phyloP scores from a whole-genome alignment of 2,888 invertebrate species.

The Craniophora ligustri region DNA sequence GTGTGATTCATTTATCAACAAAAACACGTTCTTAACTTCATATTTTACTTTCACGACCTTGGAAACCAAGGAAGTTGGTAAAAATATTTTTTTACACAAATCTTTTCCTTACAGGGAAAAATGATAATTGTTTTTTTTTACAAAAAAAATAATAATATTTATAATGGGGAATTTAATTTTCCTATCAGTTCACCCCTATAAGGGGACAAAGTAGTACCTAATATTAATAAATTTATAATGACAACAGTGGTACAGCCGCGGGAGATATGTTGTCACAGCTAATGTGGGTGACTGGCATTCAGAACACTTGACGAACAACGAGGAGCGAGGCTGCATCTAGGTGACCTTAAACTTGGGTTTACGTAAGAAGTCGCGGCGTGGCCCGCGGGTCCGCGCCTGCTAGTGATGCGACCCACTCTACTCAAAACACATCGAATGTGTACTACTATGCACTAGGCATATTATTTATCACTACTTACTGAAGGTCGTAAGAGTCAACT shows the following conservation, averaged over 20 bases:
- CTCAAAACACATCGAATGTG: conserved; percentile 22
- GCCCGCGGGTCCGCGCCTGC: conserved; percentile 51
- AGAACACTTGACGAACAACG: conserved; percentile 51
- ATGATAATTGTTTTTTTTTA: too few relatives aligned
- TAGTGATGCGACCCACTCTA: conserved; percentile 42
- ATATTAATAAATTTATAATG: conserved; percentile 31
- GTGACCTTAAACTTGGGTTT: conserved; percentile 81
- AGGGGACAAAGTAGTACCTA: too few relatives aligned
- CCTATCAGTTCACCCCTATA: too few relatives aligned
- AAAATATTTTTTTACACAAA: too few relatives aligned
- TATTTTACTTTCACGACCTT: conserved; percentile 40
- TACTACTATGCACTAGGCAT: conserved; percentile 6
- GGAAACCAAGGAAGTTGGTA: conserved; percentile 28
- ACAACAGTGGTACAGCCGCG: conserved; percentile 29
- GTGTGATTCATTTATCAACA: conserved; percentile 20
- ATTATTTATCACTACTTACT: conserved; percentile 7
- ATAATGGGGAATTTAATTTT: too few relatives aligned
- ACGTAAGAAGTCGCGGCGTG: conserved; percentile 64
- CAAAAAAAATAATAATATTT: too few relatives aligned
- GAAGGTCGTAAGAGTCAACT: conserved; percentile 41
- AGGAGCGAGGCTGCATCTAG: conserved; percentile 59
- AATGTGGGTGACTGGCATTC: conserved; percentile 49
- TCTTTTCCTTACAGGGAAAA: too few relatives aligned
- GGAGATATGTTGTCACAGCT: conserved; percentile 40
- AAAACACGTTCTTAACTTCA: conserved; percentile 27